Evolutionary conservation across 35 echinoderm and acorn worm genomes (phyloP), one percentile per base, ranked within the genome.

Genomic region (Heliocidaris erythrogramma): DNA sequence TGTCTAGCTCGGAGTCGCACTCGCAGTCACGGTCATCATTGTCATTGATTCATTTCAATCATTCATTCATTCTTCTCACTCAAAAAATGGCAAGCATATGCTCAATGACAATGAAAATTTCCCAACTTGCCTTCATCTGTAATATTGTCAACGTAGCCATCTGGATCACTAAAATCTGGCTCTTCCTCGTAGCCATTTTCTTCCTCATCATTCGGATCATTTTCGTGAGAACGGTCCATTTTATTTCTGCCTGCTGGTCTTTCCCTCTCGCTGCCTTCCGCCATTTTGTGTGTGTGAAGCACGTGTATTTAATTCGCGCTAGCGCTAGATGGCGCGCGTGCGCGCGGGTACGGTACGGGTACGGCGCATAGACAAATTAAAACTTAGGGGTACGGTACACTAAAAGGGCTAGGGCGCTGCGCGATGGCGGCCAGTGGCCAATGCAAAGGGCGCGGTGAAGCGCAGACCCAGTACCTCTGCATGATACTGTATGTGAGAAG

Each of bases 161-260:
- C 96, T 35, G 96, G 94, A 95, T 99, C 98, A 91, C 61, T 95
- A 49, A 99, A 99, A 61, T 99, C 95, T 88, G 98, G 98, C 87
- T 99, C 98, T 89, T 89, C 87, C 47, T 89, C 87, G 24, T 89
- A 89, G 31, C 87, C 87, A 32, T 89, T 96, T 94, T 59, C 94
- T 85, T 96, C 95, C n/a, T 85, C 96, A 32, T 97, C 95, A 49
- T 97, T 89, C 13, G 85, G 85, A 4, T 94, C 97, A 96, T 97
- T 96, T 85, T 97, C 97, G 49, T 96, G 95, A 90, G 95, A 92
- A 35, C 93, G 96, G 35, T 97, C 95, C 88, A 96, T 96, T 96
- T 97, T 97, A 88, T 95, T 94, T 85, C 94, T 93, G 14, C 84
- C 95, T 87, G 94, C 65, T 85, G 96, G 17, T 87, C 95, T 94